Conservation (phyloP, 2,113 vertebrate genomes). For the Phalacrocorax carbo region DNA sequence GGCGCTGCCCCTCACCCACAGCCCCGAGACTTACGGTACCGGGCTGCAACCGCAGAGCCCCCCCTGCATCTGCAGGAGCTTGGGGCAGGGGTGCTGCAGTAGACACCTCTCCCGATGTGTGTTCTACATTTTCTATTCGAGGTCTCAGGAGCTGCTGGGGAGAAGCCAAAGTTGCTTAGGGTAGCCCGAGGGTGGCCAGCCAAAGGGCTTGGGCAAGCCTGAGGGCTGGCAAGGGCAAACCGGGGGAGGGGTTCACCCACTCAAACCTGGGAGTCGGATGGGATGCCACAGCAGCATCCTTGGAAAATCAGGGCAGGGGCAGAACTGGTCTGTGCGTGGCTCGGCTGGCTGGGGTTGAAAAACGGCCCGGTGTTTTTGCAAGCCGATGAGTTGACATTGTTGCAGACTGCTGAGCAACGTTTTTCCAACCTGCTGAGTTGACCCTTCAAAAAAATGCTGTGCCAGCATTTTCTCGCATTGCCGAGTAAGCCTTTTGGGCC, state of each 20-base stretch:
- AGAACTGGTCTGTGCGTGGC: accelerated
- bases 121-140: background rate
- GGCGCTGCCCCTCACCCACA: background rate
- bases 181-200: background rate
- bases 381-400: background rate
- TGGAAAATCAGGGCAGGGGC: background rate
- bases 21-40: background rate
- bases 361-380: accelerated
- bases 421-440: background rate
- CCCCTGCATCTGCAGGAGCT: no score
- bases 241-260: accelerated
- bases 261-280: background rate
- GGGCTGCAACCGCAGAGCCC: background rate
- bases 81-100: accelerated
- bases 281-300: background rate
- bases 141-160: background rate
- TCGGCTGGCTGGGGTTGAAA: accelerated
- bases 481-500: background rate
- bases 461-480: background rate
- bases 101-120: accelerated
- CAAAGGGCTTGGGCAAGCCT: background rate
- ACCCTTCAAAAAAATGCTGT: background rate
- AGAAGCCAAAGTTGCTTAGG: background rate
- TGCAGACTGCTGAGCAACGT: background rate
- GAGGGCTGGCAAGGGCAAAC: background rate